Evolutionary conservation across 2,797 vertebrate genomes (phyloP), one percentile per base, ranked within the genome.

Genomic region (Rhadinocentrus ornatus): DNA sequence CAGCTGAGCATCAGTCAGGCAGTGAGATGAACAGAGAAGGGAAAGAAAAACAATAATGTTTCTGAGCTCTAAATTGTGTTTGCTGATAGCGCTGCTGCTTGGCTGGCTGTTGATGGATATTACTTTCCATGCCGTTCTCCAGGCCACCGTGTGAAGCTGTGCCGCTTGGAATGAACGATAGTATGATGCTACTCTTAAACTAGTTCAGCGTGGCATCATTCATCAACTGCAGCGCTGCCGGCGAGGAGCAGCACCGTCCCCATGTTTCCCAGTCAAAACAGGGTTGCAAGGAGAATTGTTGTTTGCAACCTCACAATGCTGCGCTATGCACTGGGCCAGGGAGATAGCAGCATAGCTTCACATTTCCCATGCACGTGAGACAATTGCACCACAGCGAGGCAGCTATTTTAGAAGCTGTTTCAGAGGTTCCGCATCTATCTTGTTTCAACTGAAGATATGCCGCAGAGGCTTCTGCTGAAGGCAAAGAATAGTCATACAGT

Each of bases 61-160:
- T 78, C 90, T 71, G 70, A 90, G 85, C 82, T 90, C 87, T 89
- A 92, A 92, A 93, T 93, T 92, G 88, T 89, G 90, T 92, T 93
- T 90, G 90, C 89, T 92, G 88, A 90, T 92, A 90, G 89, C 82
- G 41, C 90, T 84, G 62, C 88, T 91, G 91, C 91, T 89, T 90
- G 87, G 88, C 87, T 90, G 86, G 86, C 89, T 92, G 92, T 91
- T 93, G 92, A 94, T 93, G 90, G 90, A 93, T 93, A 92, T 93
- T 91, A 86, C 86, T 91, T 87, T 90, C 89, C 87, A 64, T 83
- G 87, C 82, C 55, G 53, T 82, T 93, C 88, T 89, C 89, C 79
- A 69, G 92, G 88, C 90, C 83, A 67, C 75, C 29, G 70, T 83
- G 84, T 85, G 86, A 86, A 89, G 85, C 86, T 71, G 68, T 67